Evolutionary conservation across 2,113 vertebrate species (phyloP).

Genomic region (Takifugu bimaculatus): DNA sequence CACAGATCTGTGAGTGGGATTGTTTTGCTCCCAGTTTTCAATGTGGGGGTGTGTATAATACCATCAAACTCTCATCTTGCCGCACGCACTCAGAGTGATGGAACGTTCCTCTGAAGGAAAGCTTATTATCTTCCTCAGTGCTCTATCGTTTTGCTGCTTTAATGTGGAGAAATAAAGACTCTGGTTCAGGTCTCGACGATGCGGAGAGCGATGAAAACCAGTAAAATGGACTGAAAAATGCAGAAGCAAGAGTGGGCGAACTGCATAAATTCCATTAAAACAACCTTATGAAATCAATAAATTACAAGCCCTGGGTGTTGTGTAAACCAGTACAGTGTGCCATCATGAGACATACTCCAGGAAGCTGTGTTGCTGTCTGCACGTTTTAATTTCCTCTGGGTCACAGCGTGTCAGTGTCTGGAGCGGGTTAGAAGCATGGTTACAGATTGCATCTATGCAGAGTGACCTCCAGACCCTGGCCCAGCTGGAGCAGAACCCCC

Average conservation of each 20-base stretch:
- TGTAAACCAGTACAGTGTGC: constrained; percentile 33
- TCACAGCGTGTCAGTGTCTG: constrained; percentile 26
- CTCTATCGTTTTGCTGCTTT: neutral
- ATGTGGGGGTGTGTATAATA: constrained; percentile 44
- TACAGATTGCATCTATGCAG: constrained; percentile 23
- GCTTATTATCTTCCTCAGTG: constrained; percentile 37
- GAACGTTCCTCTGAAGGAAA: constrained; percentile 19
- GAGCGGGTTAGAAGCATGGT: constrained; percentile 27
- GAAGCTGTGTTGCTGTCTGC: constrained; percentile 12
- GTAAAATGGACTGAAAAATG: no score
- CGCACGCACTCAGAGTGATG: constrained; percentile 15
- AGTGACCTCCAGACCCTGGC: constrained; percentile 24
- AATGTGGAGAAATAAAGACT: neutral
- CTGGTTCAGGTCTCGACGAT: no score
- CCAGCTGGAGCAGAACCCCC: constrained; percentile 24
- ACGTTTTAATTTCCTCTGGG: constrained; percentile 26
- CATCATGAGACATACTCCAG: constrained; percentile 14
- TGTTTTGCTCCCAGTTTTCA: constrained; percentile 22
- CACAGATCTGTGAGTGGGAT: constrained; percentile 25
- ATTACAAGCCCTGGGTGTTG: neutral
- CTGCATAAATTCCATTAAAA: no score
- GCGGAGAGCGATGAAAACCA: no score
- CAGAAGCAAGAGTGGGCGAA: no score
- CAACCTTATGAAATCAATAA: constrained; percentile 2
- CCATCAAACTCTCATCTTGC: constrained; percentile 27